phyloP scores from a whole-genome alignment of 2,797 vertebrate genomes.

The Pterois miles region DNA sequence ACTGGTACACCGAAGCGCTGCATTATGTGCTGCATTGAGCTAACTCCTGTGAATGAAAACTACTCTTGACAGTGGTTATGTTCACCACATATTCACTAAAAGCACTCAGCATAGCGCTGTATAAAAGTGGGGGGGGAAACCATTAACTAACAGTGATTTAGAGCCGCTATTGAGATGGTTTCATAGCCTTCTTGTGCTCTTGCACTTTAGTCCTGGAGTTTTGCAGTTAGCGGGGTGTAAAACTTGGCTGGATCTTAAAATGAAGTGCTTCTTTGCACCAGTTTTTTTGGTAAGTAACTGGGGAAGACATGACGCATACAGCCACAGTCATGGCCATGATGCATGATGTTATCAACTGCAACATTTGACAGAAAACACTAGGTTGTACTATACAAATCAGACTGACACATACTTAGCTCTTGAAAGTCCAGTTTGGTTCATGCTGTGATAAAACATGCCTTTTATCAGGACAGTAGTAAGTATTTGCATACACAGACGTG shows the following conservation, averaged over 20 bases:
- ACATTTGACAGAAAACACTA: not conserved
- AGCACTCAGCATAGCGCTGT: not conserved
- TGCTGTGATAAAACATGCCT: too few relatives aligned
- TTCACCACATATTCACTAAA: slow-evolving; percentile 1
- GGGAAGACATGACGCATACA: too few relatives aligned
- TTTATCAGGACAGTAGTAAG: too few relatives aligned
- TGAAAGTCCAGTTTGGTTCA: too few relatives aligned
- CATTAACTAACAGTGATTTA: not conserved
- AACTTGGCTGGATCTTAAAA: not conserved
- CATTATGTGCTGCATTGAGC: slow-evolving; percentile 29
- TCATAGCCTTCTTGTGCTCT: too few relatives aligned
- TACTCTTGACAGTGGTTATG: slow-evolving; percentile 1
- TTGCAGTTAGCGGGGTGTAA: too few relatives aligned
- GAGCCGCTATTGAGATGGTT: not conserved
- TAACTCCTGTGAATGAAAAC: slow-evolving; percentile 38
- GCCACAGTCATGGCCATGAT: not conserved
- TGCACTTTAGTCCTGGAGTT: too few relatives aligned
- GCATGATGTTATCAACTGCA: not conserved
- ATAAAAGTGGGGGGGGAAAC: not conserved
- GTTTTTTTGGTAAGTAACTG: not conserved
- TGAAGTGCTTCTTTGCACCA: not conserved
- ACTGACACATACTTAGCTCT: too few relatives aligned
- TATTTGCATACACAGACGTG: too few relatives aligned
- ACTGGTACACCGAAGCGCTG: slow-evolving; percentile 38
- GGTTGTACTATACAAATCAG: too few relatives aligned